Evolutionary conservation across 2,113 vertebrate species (phyloP).

Genomic region (Halcyon malimbica): DNA sequence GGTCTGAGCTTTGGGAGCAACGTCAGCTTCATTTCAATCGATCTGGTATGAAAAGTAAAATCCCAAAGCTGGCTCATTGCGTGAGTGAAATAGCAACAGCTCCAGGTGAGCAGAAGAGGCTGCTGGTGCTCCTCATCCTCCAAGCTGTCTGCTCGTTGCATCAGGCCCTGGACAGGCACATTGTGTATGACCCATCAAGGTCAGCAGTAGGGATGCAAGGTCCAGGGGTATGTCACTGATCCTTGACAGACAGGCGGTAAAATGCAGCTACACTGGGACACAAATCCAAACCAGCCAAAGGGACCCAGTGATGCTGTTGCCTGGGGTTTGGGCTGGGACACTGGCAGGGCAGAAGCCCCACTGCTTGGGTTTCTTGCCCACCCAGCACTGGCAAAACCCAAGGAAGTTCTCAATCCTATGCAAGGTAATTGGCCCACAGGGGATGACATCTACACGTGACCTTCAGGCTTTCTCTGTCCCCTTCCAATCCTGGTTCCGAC

Average conservation of each 20-base stretch:
- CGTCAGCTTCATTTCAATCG: neutral
- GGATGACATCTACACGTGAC: rapidly evolving
- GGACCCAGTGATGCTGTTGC: rapidly evolving
- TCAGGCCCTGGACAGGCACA: neutral
- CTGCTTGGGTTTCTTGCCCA: neutral
- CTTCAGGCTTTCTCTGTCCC: neutral
- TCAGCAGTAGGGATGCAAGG: neutral
- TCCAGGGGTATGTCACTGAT: rapidly evolving
- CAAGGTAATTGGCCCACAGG: rapidly evolving
- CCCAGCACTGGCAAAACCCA: rapidly evolving
- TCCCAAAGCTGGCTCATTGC: neutral
- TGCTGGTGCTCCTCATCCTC: neutral
- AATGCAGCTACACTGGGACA: neutral
- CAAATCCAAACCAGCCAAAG: neutral
- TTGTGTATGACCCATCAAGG: neutral
- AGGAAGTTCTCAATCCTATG: neutral
- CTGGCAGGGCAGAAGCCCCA: rapidly evolving
- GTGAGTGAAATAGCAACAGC: neutral
- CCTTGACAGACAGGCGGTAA: neutral
- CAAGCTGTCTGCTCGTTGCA: neutral
- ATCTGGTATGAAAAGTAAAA: neutral
- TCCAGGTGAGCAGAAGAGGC: neutral
- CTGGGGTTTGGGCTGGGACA: neutral
- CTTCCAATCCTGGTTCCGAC: neutral
- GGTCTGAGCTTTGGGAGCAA: neutral